Base-by-base conservation (phyloP, 1,140 invertebrate genomes). In the Dinoponera quadriceps region DNA sequence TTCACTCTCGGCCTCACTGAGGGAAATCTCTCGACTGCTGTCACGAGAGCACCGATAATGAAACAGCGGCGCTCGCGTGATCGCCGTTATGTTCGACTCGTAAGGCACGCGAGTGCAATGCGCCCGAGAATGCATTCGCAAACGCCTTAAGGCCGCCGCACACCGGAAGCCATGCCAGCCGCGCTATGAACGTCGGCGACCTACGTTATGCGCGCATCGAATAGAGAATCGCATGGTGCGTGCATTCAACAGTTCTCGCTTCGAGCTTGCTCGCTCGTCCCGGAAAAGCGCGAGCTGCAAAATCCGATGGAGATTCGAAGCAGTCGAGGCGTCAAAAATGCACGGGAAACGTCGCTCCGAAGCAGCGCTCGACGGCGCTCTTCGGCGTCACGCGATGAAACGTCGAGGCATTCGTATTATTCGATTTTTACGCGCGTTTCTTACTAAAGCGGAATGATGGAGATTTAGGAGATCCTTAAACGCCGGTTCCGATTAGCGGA, bases 51-150 rank as follows among this genome's bases (percentile, higher is more conserved):
- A 80, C 25, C 75, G 68, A 80, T 80, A 80, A 80, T 59, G 75
- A 80, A 80, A 78, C 75, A 44, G 33, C 65, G 51, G 65, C 25
- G 65, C 33, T 80, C 75, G 75, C 75, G 75, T 80, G 75, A 80
- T 80, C 65, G 51, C 33, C 51, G 49, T 80, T 80, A 80, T 80
- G 75, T 25, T 27, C 33, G 75, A 80, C 75, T 80, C 75, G 75
- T 69, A 71, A 80, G 75, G 75, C 75, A 80, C 75, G 75, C 75
- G 75, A 80, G 51, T 29, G 51, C 75, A 80, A 80, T 80, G 75
- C 54, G 75, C 65, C 20, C 65, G 75, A 71, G 75, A 80, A 80
- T 80, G 75, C 75, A 71, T 27, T 80, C 49, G 65, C 75, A 18
- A 71, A 80, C 75, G 75, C 75, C 75, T 80, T 80, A 80, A 68